Base-by-base conservation (phyloP, 2,888 invertebrate species). In the Volucella inanis region DNA sequence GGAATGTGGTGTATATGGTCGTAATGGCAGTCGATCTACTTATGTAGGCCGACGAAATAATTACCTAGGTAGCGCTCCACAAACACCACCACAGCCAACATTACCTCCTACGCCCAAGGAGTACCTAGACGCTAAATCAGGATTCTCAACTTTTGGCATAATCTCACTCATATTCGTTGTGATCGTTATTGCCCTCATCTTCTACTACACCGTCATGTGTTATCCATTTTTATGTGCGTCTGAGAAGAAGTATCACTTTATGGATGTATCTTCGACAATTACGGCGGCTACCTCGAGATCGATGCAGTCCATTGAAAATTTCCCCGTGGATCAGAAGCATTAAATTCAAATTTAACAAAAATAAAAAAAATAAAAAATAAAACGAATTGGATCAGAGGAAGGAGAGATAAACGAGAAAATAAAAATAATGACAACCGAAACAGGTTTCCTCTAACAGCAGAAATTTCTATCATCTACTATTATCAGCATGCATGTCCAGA, bases 151-250 rank as follows among this genome's bases (percentile, higher is more conserved):
- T 0, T 95, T 95, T 94, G 95, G 95, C 18, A 94, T 95, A 39
- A 93, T 84, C 92, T 93, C 90, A 10, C 89, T 91, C 6, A 90
- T 91, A 67, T 91, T 92, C 47, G 88, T 88, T 3, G 89, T 90
- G 8, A 91, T 92, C 67, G 87, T 91, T 14, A 59, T 89, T 15
- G 90, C 90, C 15, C 87, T 92, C 43, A 93, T 93, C 0, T 92
- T 94, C 50, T 95, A 95, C 88, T 95, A 95, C 88, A 93, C 94
- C 83, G 93, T 94, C 41, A 93, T 95, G 87, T 95, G 95, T 88
- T 95, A 95, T 90, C 95, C 95, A 39, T 93, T 94, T 61, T 89
- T 95, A 59, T 95, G 94, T 72, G 89, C 90, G 59, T 89, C 90
- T 38, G 92, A 92, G 65, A 90, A 90, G 54, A 92, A 91, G 71